These are phyloP conservation scores for Lepus oiostolus DNA, from an alignment of 2,797 vertebrate species.

Conservation along the genomic window DNA sequence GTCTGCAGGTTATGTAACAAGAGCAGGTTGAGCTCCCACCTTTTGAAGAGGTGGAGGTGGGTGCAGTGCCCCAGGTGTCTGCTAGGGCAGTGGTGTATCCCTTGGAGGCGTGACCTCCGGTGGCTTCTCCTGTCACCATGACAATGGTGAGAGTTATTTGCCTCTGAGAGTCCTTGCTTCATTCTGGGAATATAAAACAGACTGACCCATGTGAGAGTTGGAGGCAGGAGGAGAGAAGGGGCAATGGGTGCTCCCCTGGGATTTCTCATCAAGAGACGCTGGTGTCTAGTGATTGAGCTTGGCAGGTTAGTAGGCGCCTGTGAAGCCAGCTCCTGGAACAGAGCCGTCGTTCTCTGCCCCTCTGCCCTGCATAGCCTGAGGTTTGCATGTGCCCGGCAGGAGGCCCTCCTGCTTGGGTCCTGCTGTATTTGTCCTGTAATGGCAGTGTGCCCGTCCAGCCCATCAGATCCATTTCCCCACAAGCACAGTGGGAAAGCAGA, in stretches of 20 bases:
- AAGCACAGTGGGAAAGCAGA: not conserved
- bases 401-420: not conserved
- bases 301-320: not conserved
- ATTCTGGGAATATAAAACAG: slow-evolving; percentile 31
- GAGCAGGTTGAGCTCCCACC: not conserved
- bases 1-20: not conserved
- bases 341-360: not conserved
- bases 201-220: not conserved
- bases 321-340: not conserved
- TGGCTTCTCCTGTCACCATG: not conserved
- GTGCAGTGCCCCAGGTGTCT: not conserved
- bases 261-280: not conserved
- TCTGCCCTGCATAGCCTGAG: not conserved
- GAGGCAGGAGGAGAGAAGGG: not conserved
- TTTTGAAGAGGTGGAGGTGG: not conserved
- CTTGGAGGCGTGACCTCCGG: not conserved
- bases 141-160: not conserved
- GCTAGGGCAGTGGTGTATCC: not conserved
- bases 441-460: not conserved
- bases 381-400: not conserved
- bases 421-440: not conserved
- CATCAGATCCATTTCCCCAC: not conserved
- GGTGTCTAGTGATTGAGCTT: not conserved
- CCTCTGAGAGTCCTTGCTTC: not conserved
- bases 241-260: not conserved